Conservation (phyloP, 2,113 vertebrate genomes). For the Thalassarche chlororhynchos region DNA sequence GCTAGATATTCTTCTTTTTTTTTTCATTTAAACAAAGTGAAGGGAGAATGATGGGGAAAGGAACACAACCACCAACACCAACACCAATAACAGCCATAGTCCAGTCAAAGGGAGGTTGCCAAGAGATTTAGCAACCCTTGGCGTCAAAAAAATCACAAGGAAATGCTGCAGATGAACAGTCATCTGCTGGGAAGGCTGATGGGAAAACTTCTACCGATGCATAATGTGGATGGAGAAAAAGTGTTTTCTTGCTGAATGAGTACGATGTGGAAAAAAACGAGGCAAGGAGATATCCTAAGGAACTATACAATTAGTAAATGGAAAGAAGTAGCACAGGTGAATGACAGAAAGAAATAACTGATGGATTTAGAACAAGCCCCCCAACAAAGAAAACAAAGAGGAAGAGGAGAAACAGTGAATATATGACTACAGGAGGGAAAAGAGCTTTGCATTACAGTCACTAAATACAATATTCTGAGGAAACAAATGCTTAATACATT, state of each 20-base stretch:
- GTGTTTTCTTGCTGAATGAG: background rate
- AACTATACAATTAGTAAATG: background rate
- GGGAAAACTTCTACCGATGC: background rate
- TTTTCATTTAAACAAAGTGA: background rate
- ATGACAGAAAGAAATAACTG: background rate
- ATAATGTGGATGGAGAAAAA: background rate
- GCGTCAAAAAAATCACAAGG: background rate
- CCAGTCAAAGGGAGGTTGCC: background rate
- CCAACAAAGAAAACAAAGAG: background rate
- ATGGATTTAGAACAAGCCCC: background rate
- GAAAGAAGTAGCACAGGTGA: background rate
- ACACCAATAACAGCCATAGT: background rate
- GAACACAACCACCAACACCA: background rate
- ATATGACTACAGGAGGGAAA: background rate
- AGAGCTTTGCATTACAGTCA: background rate
- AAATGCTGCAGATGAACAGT: background rate
- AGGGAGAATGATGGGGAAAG: background rate
- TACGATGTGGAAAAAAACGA: background rate
- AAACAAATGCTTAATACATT: background rate
- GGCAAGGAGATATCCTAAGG: background rate
- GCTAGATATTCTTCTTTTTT: background rate
- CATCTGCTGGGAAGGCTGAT: background rate
- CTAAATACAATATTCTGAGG: background rate
- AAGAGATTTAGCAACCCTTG: background rate
- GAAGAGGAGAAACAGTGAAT: background rate